Evolutionary conservation across 2,113 vertebrate species (phyloP).

Genomic region (Rallus limicola): DNA sequence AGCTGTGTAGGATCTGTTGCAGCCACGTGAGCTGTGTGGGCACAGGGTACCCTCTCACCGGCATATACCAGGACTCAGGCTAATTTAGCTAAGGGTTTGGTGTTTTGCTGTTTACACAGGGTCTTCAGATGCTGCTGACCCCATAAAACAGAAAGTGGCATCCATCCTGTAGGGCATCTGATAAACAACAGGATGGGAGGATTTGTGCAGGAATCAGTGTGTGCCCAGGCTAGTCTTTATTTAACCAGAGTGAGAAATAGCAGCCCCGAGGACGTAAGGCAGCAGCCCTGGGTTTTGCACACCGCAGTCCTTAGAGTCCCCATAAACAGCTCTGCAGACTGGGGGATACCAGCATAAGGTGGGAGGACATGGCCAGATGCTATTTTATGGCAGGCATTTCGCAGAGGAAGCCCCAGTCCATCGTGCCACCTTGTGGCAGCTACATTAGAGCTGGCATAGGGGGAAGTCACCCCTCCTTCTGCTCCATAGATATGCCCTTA

Average conservation of each 20-base stretch:
- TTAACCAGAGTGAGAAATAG: background rate
- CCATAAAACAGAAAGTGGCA: background rate
- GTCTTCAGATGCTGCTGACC: background rate
- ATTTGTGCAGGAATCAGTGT: background rate
- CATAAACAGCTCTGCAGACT: fast-evolving
- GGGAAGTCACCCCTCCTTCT: background rate
- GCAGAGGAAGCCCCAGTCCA: background rate
- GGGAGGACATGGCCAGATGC: background rate
- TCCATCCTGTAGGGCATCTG: fast-evolving
- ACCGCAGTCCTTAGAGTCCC: fast-evolving
- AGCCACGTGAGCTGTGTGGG: fast-evolving
- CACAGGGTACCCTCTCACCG: fast-evolving
- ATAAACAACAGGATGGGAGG: background rate
- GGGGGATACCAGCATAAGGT: fast-evolving
- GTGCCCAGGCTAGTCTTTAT: background rate
- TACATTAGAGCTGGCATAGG: background rate
- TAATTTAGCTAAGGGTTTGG: background rate
- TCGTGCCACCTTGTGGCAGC: background rate
- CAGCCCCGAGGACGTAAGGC: fast-evolving
- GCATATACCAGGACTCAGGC: background rate
- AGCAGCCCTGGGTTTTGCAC: background rate
- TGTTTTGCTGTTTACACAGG: background rate
- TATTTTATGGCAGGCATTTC: fast-evolving
- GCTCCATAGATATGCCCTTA: fast-evolving
- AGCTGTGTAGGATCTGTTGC: fast-evolving